Conservation (phyloP, 2,113 vertebrate genomes). For the Dolichallabes microphthalmus region DNA sequence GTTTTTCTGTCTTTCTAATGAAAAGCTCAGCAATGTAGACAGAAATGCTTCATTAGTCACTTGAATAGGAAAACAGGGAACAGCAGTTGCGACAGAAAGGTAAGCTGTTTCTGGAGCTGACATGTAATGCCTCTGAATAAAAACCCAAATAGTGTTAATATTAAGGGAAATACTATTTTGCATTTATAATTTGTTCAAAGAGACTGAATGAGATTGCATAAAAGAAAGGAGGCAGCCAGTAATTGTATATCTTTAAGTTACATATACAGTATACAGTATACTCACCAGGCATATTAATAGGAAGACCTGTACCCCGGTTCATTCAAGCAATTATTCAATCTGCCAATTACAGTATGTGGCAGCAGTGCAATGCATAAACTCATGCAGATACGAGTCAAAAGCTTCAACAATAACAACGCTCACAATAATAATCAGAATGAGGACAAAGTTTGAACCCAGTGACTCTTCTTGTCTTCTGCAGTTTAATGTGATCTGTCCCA, state of each 20-base stretch:
- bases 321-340: neutral
- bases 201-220: neutral
- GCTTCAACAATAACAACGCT: neutral
- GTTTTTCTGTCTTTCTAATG: neutral
- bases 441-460: neutral
- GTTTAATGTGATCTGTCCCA: neutral
- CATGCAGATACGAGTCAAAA: neutral
- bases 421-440: neutral
- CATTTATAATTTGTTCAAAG: neutral
- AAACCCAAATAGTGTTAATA: neutral
- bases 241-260: neutral
- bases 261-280: neutral
- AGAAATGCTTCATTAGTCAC: conserved; percentile 14
- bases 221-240: neutral
- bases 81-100: conserved; percentile 8
- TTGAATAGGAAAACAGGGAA: neutral
- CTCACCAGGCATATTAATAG: neutral
- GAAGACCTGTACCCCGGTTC: neutral
- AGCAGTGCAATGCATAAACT: neutral
- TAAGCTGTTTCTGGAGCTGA: conserved; percentile 2
- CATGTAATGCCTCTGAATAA: neutral
- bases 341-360: neutral
- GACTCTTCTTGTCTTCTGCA: neutral
- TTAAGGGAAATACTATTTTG: neutral
- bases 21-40: conserved; percentile 19